These are phyloP conservation scores for Melanerpes aurifrons DNA, from an alignment of 2,113 vertebrate species.

Conservation along the genomic window DNA sequence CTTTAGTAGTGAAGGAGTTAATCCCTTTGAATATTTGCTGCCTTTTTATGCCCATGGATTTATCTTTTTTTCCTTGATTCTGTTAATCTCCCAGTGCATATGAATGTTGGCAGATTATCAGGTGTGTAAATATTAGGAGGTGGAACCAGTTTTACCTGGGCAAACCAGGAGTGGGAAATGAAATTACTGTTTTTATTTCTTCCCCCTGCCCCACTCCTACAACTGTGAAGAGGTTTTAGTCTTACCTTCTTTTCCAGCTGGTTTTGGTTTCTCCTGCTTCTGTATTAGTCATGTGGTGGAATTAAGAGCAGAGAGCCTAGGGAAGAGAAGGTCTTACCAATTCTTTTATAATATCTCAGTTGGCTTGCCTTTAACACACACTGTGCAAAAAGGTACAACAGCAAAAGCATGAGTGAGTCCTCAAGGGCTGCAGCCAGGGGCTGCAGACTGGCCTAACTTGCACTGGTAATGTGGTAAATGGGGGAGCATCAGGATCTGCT, in stretches of 20 bases:
- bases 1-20: not conserved
- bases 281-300: not conserved
- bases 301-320: not conserved
- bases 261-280: not conserved
- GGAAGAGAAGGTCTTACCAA: not conserved
- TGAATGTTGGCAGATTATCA: not conserved
- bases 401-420: not conserved
- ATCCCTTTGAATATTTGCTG: not conserved
- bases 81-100: not conserved
- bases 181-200: not conserved
- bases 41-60: not conserved
- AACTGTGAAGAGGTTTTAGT: not conserved
- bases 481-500: too few relatives aligned
- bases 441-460: too few relatives aligned
- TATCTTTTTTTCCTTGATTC: not conserved
- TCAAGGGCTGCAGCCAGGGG: too few relatives aligned
- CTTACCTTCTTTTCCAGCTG: not conserved
- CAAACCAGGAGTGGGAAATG: not conserved
- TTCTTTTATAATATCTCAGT: not conserved
- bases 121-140: not conserved
- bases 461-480: too few relatives aligned
- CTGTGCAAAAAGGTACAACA: not conserved
- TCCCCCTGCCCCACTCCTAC: too few relatives aligned
- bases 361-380: not conserved
- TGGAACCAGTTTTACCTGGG: not conserved